phyloP scores from a whole-genome alignment of 2,888 invertebrate species.

The Diplolepis rosae region DNA sequence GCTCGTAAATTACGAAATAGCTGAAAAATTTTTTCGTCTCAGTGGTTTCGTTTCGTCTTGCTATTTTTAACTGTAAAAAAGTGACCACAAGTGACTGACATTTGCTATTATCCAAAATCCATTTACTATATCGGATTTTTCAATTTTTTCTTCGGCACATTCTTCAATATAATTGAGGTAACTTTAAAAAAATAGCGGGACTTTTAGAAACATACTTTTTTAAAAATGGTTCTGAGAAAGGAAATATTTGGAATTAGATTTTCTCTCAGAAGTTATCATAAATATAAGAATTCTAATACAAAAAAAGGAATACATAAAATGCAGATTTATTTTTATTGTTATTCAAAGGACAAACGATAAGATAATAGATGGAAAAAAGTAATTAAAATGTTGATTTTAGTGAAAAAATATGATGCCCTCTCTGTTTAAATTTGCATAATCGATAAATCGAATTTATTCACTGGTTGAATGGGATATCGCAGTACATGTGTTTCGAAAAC shows the following conservation, averaged over 20 bases:
- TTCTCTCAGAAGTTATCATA: too few species aligned
- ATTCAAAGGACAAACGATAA: neutral
- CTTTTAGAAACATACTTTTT: too few species aligned
- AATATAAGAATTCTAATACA: too few species aligned
- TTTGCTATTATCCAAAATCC: constrained; percentile 41
- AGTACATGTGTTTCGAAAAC: neutral
- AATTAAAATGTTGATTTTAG: constrained; percentile 11
- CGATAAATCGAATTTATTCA: constrained; percentile 21
- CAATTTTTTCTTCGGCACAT: constrained; percentile 38
- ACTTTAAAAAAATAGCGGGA: too few species aligned
- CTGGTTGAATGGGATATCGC: constrained; percentile 17
- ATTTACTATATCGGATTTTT: constrained; percentile 42
- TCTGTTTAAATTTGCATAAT: constrained; percentile 6
- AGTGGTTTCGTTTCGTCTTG: constrained; percentile 37
- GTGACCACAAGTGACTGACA: constrained; percentile 36
- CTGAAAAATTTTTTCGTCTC: constrained; percentile 54
- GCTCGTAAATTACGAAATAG: constrained; percentile 55
- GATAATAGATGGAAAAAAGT: neutral
- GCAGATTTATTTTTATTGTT: too few species aligned
- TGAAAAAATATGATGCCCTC: neutral
- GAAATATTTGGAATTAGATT: too few species aligned
- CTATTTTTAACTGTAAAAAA: constrained; percentile 41
- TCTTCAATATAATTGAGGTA: too few species aligned
- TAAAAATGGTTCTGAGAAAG: too few species aligned
- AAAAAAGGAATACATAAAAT: too few species aligned